A percentile compares a stretch with the other conserved stretches of the same genome.
Conservation (phyloP, 1,140 invertebrate species). For the Neodiprion lecontei region DNA sequence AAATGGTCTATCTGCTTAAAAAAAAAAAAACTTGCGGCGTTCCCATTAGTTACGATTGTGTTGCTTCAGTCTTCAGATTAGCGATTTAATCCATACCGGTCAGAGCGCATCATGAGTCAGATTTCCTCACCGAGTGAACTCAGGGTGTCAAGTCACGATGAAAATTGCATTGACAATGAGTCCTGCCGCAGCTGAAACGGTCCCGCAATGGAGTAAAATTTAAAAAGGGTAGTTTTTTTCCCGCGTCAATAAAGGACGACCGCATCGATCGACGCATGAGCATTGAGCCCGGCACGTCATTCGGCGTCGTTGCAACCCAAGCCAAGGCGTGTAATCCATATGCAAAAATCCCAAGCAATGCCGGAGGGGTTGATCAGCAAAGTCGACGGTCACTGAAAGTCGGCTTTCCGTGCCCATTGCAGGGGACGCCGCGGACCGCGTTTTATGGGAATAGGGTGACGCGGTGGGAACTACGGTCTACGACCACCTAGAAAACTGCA, state of each 20-base stretch:
- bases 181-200: no score
- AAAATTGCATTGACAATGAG: not conserved
- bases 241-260: not conserved
- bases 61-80: no score
- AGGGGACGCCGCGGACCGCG: not conserved
- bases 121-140: not conserved
- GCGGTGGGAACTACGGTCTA: not conserved
- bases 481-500: not conserved
- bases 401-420: not conserved
- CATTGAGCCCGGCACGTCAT: not conserved
- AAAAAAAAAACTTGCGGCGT: no score
- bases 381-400: not conserved
- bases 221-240: not conserved
- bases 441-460: not conserved
- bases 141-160: not conserved
- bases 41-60: no score
- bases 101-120: not conserved
- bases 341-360: not conserved
- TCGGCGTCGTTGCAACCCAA: no score
- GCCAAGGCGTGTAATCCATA: not conserved
- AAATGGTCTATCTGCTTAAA: no score
- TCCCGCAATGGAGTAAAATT: no score
- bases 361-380: not conserved
- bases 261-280: constrained; percentile 19
- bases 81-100: not conserved